Percentiles rank a stretch among this genome's conserved stretches.
These are phyloP conservation scores for Ptychodera flava DNA, from an alignment of 35 echinoderm and acorn worm genomes.

Conservation along the genomic window DNA sequence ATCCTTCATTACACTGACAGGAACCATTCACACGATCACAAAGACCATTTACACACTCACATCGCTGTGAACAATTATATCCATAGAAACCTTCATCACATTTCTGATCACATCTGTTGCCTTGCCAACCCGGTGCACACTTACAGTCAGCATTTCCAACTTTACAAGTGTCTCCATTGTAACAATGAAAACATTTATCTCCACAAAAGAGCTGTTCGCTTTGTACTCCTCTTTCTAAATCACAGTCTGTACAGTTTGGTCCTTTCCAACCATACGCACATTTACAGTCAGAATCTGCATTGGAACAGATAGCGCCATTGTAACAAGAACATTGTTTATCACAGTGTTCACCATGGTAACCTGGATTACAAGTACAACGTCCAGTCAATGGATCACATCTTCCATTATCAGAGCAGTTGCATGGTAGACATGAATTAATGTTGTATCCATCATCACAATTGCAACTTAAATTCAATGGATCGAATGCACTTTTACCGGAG, in stretches of 20 bases:
- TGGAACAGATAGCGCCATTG: too few species aligned
- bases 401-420: too few species aligned
- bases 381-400: too few species aligned
- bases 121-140: neutral
- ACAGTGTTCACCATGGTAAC: too few species aligned
- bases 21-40: constrained; percentile 28
- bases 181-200: neutral
- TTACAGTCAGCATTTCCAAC: neutral
- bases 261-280: neutral
- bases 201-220: neutral
- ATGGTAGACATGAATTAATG: too few species aligned
- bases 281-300: neutral
- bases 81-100: constrained; percentile 8
- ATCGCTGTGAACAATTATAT: constrained; percentile 11
- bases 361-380: too few species aligned
- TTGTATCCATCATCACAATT: too few species aligned
- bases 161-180: neutral
- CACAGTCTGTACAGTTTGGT: neutral
- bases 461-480: too few species aligned
- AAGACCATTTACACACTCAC: constrained; percentile 7
- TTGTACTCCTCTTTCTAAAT: neutral
- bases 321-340: too few species aligned
- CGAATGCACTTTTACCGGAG: too few species aligned
- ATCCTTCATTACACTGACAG: constrained; percentile 18
- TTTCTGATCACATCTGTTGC: neutral